Evolutionary conservation across 2,888 invertebrate species (phyloP).

Genomic region (Norana najaformis): DNA sequence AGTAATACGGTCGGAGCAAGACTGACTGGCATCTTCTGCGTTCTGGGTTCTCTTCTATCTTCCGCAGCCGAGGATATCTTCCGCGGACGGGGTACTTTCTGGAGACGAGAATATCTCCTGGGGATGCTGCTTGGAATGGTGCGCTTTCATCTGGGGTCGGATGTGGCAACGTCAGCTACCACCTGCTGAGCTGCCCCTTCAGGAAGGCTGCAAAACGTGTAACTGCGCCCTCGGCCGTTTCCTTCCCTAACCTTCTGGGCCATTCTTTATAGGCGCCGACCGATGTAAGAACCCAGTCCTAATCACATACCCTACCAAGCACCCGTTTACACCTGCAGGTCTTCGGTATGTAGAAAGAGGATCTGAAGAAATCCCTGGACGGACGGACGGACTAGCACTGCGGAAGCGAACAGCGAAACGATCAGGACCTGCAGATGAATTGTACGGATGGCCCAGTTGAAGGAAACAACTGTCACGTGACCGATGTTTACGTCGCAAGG

Average conservation of each 20-base stretch:
- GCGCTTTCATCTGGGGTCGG: not conserved
- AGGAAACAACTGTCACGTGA: not conserved
- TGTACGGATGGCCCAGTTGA: not conserved
- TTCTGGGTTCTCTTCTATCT: not conserved
- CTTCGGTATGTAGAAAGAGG: not conserved
- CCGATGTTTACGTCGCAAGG: not conserved
- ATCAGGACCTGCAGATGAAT: too few relatives aligned
- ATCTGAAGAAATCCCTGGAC: not conserved
- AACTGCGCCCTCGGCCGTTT: not conserved
- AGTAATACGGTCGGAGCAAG: not conserved
- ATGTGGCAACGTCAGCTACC: not conserved
- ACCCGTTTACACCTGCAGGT: not conserved
- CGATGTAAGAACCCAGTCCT: not conserved
- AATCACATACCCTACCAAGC: not conserved
- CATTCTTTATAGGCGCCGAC: not conserved
- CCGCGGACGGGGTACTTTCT: not conserved
- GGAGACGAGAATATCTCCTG: too few relatives aligned
- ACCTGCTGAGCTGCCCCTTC: not conserved
- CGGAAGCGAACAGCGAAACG: too few relatives aligned
- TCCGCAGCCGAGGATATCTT: not conserved
- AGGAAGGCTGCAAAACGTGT: too few relatives aligned
- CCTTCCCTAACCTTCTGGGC: not conserved
- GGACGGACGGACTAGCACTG: too few relatives aligned
- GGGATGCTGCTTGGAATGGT: too few relatives aligned
- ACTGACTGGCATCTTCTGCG: not conserved